A percentile compares a stretch with the other conserved stretches of the same genome.
phyloP scores from a whole-genome alignment of 2,888 invertebrate species.

The Pogonocherus hispidulus region DNA sequence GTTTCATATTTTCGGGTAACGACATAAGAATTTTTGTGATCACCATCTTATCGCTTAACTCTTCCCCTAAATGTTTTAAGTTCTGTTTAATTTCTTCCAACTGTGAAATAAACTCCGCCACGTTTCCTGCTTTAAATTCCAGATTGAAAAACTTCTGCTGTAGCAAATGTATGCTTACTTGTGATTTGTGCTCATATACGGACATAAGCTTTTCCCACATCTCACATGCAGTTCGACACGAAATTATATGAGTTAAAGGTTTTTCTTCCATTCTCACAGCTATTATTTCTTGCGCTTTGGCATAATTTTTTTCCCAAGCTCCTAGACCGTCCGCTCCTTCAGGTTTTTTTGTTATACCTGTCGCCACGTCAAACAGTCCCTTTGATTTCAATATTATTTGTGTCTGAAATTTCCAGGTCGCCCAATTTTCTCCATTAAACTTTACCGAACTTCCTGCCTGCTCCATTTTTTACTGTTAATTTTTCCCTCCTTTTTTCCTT shows the following conservation, averaged over 20 bases:
- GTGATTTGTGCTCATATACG: constrained; percentile 50
- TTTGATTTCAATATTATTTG: constrained; percentile 43
- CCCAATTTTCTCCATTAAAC: constrained; percentile 43
- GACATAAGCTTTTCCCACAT: no score
- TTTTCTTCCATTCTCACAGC: constrained; percentile 49
- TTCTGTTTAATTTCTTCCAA: constrained; percentile 44
- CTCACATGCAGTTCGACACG: no score
- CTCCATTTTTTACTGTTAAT: no score
- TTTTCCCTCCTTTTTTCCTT: no score
- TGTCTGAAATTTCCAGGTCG: constrained; percentile 44
- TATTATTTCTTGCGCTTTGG: constrained; percentile 48
- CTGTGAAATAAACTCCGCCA: constrained; percentile 42
- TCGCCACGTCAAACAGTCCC: constrained; percentile 38
- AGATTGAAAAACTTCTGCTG: constrained; percentile 47
- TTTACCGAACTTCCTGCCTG: no score
- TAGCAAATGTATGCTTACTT: constrained; percentile 48
- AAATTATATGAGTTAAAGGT: no score
- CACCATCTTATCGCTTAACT: constrained; percentile 43
- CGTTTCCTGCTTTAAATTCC: constrained; percentile 34
- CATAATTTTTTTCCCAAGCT: constrained; percentile 48
- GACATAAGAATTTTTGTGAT: constrained; percentile 49
- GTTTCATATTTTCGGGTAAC: constrained; percentile 43
- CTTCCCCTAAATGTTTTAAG: constrained; percentile 47
- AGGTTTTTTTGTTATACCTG: constrained; percentile 17
- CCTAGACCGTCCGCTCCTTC: not conserved